phyloP scores from a whole-genome alignment of 2,888 invertebrate genomes.

The Drosophila quinaria region DNA sequence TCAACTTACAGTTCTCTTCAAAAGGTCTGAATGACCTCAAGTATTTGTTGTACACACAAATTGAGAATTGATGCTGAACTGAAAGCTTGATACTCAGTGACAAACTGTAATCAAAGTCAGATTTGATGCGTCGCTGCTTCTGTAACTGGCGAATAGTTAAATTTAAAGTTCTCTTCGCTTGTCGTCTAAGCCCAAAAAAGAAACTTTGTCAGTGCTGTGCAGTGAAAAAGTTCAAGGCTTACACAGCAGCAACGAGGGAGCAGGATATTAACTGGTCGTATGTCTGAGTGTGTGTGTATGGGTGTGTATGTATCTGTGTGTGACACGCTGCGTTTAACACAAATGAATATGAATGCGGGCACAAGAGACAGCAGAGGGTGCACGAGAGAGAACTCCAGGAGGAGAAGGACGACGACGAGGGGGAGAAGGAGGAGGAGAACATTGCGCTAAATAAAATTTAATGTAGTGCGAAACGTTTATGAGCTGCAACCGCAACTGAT shows the following conservation, averaged over 20 bases:
- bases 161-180: constrained; percentile 55
- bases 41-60: constrained; percentile 3
- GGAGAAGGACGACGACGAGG: not conserved
- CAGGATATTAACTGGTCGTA: constrained; percentile 16
- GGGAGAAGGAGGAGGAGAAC: constrained; percentile 13
- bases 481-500: constrained; percentile 77
- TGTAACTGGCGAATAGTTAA: constrained; percentile 46
- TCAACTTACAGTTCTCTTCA: not conserved
- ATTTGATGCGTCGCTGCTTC: constrained; percentile 50
- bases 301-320: constrained; percentile 35
- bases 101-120: constrained; percentile 70
- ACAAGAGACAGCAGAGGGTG: constrained; percentile 34
- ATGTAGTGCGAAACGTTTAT: constrained; percentile 82
- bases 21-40: not conserved
- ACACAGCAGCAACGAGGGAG: constrained; percentile 6
- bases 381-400: not conserved
- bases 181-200: constrained; percentile 51
- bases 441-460: constrained; percentile 78
- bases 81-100: constrained; percentile 7
- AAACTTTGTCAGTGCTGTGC: constrained; percentile 55
- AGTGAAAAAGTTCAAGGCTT: constrained; percentile 49
- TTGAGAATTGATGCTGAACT: constrained; percentile 29
- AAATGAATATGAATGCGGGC: constrained; percentile 79
- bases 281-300: constrained; percentile 7
- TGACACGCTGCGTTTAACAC: constrained; percentile 76